Conservation (phyloP, 2,888 invertebrate genomes). For the Allygus modestus region DNA sequence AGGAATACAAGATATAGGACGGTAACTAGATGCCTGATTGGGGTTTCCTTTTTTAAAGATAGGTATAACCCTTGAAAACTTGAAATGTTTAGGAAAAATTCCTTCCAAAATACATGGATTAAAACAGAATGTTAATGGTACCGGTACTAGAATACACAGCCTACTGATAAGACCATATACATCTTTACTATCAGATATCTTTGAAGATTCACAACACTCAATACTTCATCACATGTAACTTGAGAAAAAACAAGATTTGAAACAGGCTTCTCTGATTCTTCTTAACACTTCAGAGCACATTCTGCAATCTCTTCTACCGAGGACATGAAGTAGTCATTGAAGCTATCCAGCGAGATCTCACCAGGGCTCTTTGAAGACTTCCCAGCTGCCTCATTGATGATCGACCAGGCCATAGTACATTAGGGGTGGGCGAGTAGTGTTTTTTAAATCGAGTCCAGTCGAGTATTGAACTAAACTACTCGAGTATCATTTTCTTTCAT, state of each 20-base stretch:
- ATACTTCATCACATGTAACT: background rate
- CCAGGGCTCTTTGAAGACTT: background rate
- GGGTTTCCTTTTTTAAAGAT: background rate
- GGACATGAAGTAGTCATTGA: conserved; percentile 17
- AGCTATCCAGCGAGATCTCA: background rate
- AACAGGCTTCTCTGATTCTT: background rate
- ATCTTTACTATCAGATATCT: conserved; percentile 12
- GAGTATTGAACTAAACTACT: too few species aligned
- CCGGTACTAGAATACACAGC: background rate
- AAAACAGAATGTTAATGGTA: background rate
- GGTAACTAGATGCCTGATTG: background rate
- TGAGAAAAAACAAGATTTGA: background rate
- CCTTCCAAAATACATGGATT: background rate
- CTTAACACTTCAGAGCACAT: background rate
- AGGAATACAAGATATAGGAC: background rate
- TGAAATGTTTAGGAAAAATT: background rate
- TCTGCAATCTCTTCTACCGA: background rate
- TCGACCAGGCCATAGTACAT: too few species aligned
- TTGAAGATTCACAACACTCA: background rate
- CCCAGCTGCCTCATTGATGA: too few species aligned
- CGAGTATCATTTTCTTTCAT: too few species aligned
- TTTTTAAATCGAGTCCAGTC: too few species aligned
- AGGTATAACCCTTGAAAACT: conserved; percentile 6
- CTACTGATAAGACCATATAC: conserved; percentile 19
- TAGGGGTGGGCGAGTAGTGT: too few species aligned